Evolutionary conservation across 2,797 vertebrate genomes (phyloP).

Genomic region (Yasuhikotakia modesta): DNA sequence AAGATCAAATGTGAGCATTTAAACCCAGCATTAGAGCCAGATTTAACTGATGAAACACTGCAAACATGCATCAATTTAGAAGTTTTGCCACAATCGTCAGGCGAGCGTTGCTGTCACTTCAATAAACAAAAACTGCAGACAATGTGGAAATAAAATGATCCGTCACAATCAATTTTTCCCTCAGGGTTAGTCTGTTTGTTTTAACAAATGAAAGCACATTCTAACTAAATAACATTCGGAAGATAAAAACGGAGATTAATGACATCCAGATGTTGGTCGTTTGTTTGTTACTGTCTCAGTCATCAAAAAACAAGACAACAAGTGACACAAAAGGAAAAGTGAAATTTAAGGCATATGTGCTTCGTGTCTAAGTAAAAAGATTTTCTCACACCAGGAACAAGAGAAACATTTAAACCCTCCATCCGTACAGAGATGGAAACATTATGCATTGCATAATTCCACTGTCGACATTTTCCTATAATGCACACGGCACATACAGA

Average conservation of each 20-base stretch:
- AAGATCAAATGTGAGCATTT: no score
- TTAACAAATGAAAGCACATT: not conserved
- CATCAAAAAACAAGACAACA: conserved; percentile 8
- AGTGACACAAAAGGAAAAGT: conserved; percentile 20
- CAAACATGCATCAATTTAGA: not conserved
- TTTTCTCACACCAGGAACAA: not conserved
- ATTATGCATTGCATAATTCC: not conserved
- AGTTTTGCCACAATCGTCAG: not conserved
- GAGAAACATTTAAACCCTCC: not conserved
- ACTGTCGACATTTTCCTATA: not conserved
- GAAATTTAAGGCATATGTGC: conserved; percentile 21
- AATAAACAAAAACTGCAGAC: not conserved
- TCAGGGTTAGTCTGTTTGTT: not conserved
- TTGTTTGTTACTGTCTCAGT: conserved; percentile 19
- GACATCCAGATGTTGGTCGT: conserved; percentile 1
- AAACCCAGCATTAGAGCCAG: no score
- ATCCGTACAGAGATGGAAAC: not conserved
- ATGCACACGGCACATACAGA: not conserved
- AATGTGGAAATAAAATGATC: not conserved
- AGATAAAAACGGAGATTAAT: conserved; percentile 11
- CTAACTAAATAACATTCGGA: not conserved
- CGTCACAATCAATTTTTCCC: not conserved
- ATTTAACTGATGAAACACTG: not conserved
- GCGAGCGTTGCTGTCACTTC: not conserved
- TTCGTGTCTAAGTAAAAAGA: not conserved